Evolutionary conservation across 2,888 invertebrate genomes (phyloP), one percentile per base, ranked within the genome.

Genomic region (Meiosimyza platycephala): DNA sequence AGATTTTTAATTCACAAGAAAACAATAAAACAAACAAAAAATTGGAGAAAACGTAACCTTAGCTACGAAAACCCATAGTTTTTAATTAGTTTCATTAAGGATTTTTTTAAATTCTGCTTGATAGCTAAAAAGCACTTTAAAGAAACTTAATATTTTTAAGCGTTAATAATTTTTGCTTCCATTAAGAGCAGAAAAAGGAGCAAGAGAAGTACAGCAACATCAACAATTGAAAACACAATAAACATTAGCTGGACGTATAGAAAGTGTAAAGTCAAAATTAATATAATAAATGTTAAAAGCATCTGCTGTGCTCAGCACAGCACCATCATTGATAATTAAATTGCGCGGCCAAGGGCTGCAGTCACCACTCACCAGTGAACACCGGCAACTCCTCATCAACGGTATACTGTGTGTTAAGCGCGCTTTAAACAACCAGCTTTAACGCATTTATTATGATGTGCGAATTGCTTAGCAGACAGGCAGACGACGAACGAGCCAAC

Each of bases 341-440:
- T 40, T 40, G 40, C 28, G 1, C 15, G n/a, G 16, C 60, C 60
- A 62, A n/a, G n/a, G 40, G 40, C 40, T 40, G 60, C 28, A 40
- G 22, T 9, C 33, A 33, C 11, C 33, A 40, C 11, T 12, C 28
- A 2, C 33, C 15, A 59, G 59, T 13, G 6, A 13, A 3, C 15
- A 28, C 5, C 62, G 4, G 4, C 63, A 9, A 18, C 62, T 16
- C 28, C 47, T 33, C 62, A 33, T 47, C 33, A 40, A 16, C 63
- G 18, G 16, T 11, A 48, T 18, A 40, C 9, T 40, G 4, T 40
- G 40, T 40, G 48, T 13, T 64, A 13, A 64, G 33, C 64, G 64
- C 15, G 7, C 51, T 64, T 40, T 64, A 76, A 74, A 77, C 77
- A 77, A 76, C 79, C 79, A 74, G 77, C 80, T 78, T 65, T 65